Base-by-base conservation (phyloP, 2,113 vertebrate genomes). In the Gnathochromis pfefferi region DNA sequence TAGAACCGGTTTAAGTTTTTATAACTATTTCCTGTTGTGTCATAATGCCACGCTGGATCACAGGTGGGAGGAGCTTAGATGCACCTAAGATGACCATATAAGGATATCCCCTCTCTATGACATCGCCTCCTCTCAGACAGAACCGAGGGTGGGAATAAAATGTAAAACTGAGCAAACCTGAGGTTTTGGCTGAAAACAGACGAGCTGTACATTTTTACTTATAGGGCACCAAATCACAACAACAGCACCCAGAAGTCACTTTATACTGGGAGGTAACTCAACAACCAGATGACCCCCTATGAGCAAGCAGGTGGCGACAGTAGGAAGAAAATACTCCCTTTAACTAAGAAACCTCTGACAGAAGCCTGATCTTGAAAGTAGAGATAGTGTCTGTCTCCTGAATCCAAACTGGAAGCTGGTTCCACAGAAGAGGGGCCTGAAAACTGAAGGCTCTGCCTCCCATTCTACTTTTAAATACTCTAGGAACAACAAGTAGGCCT, bases 281-380 rank as follows among this genome's bases (percentile, higher is more conserved):
- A 60, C 57, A 60, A 33, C 9, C 57, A 60, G 3, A 60, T 0
- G 57, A 17, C 57, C 3, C 55, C 2, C 28, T 33, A 3, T 31
- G 14, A 31, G 57, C 57, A 31, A 31, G 5, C 57, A 31, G 57
- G 4, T 60, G 57, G 57, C 3, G 0, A 31, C 57, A 60, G 28
- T 60, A 28, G 28, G 57, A 33, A 60, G 57, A 10, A 60, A 60
- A 33, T 2, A 60, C 57, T 60, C 57, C 16, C 14, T 60, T 60
- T 60, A 6, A 31, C 57, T 8, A 17, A 60, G 26, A 31, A 60
- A 60, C 14, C 26, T 17, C 57, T 31, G 57, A 60, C 26, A 60
- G 28, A 33, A 60, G 28, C 3, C 16, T 19, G 0, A 60, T 60
- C 28, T 7, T 60, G 0, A 33, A 33, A 33, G 28, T 60, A 60